Conservation (phyloP, 2,113 vertebrate genomes). For the Pao palembangensis region DNA sequence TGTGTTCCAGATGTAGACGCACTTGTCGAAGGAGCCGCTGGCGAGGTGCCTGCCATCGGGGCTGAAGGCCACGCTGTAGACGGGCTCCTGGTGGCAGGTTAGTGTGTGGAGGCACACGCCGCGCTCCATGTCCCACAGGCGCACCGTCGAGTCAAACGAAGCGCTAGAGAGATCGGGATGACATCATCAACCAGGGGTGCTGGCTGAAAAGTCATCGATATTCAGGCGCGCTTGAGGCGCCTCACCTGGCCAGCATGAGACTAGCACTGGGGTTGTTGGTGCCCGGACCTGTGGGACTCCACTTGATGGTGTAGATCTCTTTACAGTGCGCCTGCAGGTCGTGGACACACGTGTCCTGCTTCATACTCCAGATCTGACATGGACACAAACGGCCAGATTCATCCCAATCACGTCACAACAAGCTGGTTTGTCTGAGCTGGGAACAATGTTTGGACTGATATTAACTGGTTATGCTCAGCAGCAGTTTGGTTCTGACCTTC, state of each 20-base stretch:
- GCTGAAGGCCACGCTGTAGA: constrained; percentile 99
- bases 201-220: too few species aligned
- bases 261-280: constrained; percentile 98
- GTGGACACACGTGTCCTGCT: constrained; percentile 96
- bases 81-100: constrained; percentile 98
- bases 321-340: constrained; percentile 99
- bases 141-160: constrained; percentile 98
- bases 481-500: constrained; percentile 78
- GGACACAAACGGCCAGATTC: not conserved
- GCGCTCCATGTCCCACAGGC: constrained; percentile 98
- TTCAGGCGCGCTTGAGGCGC: too few species aligned
- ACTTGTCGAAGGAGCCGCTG: constrained; percentile 99
- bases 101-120: constrained; percentile 98
- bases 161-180: constrained; percentile 73
- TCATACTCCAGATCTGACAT: constrained; percentile 98
- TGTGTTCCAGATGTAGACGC: constrained; percentile 99
- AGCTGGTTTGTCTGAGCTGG: too few species aligned
- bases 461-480: too few species aligned
- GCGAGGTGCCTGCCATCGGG: constrained; percentile 96
- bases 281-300: constrained; percentile 97
- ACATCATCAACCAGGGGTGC: too few species aligned
- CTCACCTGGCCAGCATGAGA: constrained; percentile 97
- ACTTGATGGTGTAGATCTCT: constrained; percentile 99
- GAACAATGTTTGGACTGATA: not conserved
- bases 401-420: too few species aligned